Evolutionary conservation across 2,113 vertebrate species (phyloP).

Genomic region (Melozone crissalis): DNA sequence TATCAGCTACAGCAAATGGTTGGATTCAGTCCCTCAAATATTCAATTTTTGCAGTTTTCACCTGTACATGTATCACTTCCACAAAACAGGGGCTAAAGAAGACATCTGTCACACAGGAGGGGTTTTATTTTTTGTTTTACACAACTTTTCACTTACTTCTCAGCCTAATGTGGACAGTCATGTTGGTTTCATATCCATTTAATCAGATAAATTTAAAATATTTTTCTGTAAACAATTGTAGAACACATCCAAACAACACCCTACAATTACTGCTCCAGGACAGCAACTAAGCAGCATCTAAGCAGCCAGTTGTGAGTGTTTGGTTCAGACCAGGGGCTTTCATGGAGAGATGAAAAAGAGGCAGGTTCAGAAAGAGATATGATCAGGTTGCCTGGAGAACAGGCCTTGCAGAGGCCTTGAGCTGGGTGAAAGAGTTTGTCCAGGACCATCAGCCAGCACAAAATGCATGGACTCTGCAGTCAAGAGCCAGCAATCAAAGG

Average conservation of each 20-base stretch:
- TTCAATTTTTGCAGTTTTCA: not conserved
- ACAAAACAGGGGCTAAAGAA: not conserved
- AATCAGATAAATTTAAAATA: not conserved
- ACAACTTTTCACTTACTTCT: not conserved
- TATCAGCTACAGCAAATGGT: not conserved
- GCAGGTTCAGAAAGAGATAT: not conserved
- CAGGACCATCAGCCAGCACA: not conserved
- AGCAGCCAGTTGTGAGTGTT: not conserved
- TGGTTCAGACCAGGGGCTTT: not conserved
- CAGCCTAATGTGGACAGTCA: not conserved
- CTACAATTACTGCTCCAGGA: not conserved
- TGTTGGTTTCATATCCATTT: not conserved
- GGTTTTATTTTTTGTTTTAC: not conserved
- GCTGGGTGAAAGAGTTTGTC: not conserved
- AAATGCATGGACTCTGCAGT: not conserved
- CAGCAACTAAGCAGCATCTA: not conserved
- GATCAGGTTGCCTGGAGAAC: not conserved
- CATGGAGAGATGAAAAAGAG: not conserved
- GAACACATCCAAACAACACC: not conserved
- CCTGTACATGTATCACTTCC: not conserved
- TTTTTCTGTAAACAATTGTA: not conserved
- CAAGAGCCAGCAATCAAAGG: not conserved
- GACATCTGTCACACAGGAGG: not conserved
- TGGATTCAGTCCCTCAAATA: not conserved
- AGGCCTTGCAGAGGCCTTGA: not conserved